These are phyloP conservation scores for Neosilurus hyrtlii DNA, from an alignment of 2,797 vertebrate genomes.

Conservation along the genomic window DNA sequence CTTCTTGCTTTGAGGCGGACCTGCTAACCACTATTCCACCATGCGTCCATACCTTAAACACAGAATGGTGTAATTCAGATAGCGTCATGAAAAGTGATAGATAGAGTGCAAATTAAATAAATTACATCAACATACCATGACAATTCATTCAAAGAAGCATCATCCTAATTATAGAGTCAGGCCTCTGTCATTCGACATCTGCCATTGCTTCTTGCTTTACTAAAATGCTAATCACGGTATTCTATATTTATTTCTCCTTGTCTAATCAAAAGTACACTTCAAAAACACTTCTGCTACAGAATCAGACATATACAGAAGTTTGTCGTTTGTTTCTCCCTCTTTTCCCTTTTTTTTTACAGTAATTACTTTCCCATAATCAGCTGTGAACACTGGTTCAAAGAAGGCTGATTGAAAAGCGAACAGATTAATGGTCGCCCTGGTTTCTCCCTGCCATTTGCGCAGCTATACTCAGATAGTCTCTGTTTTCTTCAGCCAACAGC, in stretches of 20 bases:
- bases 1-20: no score
- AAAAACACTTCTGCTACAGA: neutral
- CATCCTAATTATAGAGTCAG: neutral
- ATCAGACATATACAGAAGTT: neutral
- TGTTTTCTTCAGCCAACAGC: constrained; percentile 19
- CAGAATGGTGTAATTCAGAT: neutral
- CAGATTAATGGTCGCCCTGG: constrained; percentile 11
- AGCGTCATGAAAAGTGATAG: neutral
- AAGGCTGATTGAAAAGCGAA: constrained; percentile 27
- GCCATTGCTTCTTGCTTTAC: neutral
- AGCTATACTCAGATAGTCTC: neutral
- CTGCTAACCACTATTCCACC: no score
- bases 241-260: neutral
- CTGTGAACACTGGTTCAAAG: neutral
- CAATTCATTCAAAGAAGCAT: neutral
- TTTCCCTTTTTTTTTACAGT: constrained; percentile 7
- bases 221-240: neutral
- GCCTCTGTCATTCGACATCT: neutral
- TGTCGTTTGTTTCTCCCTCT: neutral
- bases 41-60: neutral
- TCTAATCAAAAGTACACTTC: constrained; percentile 1
- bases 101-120: neutral
- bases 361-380: constrained; percentile 13
- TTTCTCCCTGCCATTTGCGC: neutral
- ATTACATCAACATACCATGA: neutral